Base-by-base conservation (phyloP, 2,888 invertebrate species). In the Ischnus inquisitorius region DNA sequence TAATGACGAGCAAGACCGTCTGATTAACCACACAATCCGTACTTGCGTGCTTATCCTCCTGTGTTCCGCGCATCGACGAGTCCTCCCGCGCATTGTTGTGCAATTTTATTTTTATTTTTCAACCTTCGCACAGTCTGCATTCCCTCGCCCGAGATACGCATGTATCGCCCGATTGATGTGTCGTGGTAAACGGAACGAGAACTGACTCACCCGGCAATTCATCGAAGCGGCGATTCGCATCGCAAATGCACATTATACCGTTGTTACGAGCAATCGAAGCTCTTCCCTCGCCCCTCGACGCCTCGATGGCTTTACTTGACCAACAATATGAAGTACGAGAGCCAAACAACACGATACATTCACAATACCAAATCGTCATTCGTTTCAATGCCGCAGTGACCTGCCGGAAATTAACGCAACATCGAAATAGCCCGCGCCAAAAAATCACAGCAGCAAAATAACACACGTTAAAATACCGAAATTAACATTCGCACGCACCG, bases 211-310 rank as follows among this genome's bases (percentile, higher is more conserved):
- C 68, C 72, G 62, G 68, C 71, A 71, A 83, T 80, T 83, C 77
- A 62, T 80, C 60, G 22, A 68, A 75, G 48, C 43, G 43, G 41
- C 34, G 48, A 77, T 68, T 34, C 43, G 34, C 54, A 54, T 77
- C 54, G 19, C 67, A 22, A 79, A 79, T 71, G 51, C 25, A 25
- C 69, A 46, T 82, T 60, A 39, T 28, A 77, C 67, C 12, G 77
- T 80, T 78, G 77, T 77, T 77, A 62, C 60, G 34, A 48, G 48
- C 79, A 77, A 83, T 83, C 83, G 83, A 83, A 83, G 79, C 25
- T 19, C 25, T 19, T 19, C 51, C 19, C 34, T 34, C 19, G 8
- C 25, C 14, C 34, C 16, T 14, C 25, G 5, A 1, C 3, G 22
- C 6, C 48, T 46, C 16, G 2, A 34, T 34, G 8, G 34, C 6